Evolutionary conservation across 2,797 vertebrate species (phyloP), one percentile per base, ranked within the genome.

Genomic region (Picus viridis): DNA sequence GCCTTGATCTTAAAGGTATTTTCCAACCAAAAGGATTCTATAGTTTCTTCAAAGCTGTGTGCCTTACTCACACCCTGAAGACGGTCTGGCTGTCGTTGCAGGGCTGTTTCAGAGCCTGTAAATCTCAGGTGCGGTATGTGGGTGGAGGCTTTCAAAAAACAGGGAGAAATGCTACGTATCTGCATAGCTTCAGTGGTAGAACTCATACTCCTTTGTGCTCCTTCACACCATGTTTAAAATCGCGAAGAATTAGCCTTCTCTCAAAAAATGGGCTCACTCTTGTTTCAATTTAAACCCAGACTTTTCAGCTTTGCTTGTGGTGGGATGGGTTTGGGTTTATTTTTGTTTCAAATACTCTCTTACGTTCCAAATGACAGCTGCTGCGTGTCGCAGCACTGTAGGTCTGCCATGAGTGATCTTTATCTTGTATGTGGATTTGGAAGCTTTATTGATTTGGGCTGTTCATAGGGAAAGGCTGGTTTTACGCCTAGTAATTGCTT

Each of bases 131-230:
- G 92, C 88, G 87, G 75, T 71, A 85, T 81, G 89, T 59, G 61
- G 77, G 88, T 61, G 79, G 85, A 95, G 88, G 15, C 62, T 88
- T 88, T 68, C 20, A 80, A 61, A 86, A 51, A 69, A 65, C 29
- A 32, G 34, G 49, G 51, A 88, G 86, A 92, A 94, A 93, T 90
- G 83, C 4, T 23, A 26, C 18, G 30, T 83, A 79, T 86, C 75
- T 32, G 59, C 43, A 34, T 18, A 56, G 77, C 84, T 92, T 71
- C 45, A 43, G 57, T 30, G 32, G 9, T 34, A 73, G 79, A 76
- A 32, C 9, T 73, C 6, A 0, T 20, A 2, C 4, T 27, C 26
- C 41, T 79, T 49, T 74, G 12, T 85, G 39, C 26, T 63, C 49
- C 68, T 68, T 71, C 19, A 10, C 13, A 27, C 7, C 5, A 57